These are phyloP conservation scores for Corbicula japonica DNA, from an alignment of 2,888 invertebrate species.

Conservation along the genomic window DNA sequence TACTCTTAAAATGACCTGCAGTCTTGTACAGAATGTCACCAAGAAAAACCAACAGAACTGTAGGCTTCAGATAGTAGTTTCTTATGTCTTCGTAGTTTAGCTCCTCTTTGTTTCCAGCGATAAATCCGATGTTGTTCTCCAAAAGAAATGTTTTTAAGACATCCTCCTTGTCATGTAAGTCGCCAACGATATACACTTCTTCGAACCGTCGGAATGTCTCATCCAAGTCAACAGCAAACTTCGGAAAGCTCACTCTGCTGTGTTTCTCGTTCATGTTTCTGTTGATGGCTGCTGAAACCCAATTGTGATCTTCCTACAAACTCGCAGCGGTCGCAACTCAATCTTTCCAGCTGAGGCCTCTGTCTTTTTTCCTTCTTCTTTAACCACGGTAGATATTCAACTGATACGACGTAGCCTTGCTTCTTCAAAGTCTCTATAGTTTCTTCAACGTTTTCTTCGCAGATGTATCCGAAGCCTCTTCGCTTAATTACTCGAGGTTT, in stretches of 20 bases:
- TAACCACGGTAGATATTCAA: not conserved
- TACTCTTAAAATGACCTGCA: conserved; percentile 12
- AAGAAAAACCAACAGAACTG: conserved; percentile 12
- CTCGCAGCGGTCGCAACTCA: not conserved
- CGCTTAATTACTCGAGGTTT: not conserved
- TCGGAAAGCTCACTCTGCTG: not conserved
- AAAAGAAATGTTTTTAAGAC: conserved; percentile 8
- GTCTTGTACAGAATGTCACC: conserved; percentile 24
- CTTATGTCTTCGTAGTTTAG: not conserved
- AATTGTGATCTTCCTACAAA: not conserved
- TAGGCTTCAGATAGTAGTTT: conserved; percentile 12
- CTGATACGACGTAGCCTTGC: no score
- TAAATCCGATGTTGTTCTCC: not conserved
- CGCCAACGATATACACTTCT: conserved; percentile 12
- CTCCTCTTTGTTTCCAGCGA: not conserved
- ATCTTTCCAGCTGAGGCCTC: no score
- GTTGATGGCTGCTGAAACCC: not conserved
- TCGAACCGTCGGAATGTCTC: not conserved
- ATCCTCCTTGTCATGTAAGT: conserved; percentile 21
- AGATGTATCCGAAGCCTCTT: conserved; percentile 5
- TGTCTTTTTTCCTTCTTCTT: not conserved
- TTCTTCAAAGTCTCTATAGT: not conserved
- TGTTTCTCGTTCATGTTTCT: not conserved
- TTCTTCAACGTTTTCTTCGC: not conserved
- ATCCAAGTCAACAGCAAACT: conserved; percentile 17